Evolutionary conservation across 2,113 vertebrate species (phyloP).

Genomic region (Platysternon megacephalum): DNA sequence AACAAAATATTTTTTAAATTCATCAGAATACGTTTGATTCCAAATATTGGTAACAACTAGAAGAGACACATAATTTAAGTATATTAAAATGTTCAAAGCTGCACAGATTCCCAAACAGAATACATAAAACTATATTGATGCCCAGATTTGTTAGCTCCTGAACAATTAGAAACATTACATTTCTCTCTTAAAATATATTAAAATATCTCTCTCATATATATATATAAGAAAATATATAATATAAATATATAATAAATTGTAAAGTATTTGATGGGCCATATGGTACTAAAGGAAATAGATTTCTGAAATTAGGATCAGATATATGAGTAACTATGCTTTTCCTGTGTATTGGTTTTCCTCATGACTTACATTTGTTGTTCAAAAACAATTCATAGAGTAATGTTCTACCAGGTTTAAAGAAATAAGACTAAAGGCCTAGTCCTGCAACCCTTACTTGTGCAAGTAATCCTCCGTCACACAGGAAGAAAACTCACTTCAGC

Average conservation of each 20-base stretch:
- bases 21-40: neutral
- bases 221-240: too few species aligned
- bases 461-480: neutral
- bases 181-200: neutral
- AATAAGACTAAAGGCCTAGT: too few species aligned
- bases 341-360: neutral
- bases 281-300: conserved; percentile 13
- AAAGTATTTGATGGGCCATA: conserved; percentile 21
- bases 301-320: conserved; percentile 6
- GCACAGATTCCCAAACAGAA: accelerated
- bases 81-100: neutral
- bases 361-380: neutral
- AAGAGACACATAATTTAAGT: neutral
- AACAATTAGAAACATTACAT: conserved; percentile 19
- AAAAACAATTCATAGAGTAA: neutral
- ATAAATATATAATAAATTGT: neutral
- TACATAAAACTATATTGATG: neutral
- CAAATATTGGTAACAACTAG: neutral
- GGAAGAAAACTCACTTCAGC: neutral
- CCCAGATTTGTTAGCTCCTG: neutral
- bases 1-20: neutral
- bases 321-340: neutral
- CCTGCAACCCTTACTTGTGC: too few species aligned
- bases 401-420: neutral
- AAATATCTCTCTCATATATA: neutral